These are phyloP conservation scores for Nemapogon koenigi DNA, from an alignment of 2,888 invertebrate species.

Conservation along the genomic window DNA sequence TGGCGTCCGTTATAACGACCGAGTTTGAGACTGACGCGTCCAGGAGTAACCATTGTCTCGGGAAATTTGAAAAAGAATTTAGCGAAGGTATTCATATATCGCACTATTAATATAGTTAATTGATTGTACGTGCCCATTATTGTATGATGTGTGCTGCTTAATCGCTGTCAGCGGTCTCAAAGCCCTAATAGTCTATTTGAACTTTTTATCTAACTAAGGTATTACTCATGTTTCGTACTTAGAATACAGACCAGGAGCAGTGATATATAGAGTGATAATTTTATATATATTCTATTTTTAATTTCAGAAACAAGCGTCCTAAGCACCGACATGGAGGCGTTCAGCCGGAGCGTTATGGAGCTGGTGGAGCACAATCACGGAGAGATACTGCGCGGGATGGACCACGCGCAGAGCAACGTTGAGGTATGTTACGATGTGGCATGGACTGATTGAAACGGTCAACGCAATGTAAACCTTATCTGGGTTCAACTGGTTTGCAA, in stretches of 20 bases:
- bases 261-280: neutral
- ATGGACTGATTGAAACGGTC: too few species aligned
- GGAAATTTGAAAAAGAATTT: conserved; percentile 36
- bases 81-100: conserved; percentile 50
- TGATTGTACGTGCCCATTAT: too few species aligned
- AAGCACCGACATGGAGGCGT: conserved; percentile 28
- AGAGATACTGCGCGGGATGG: conserved; percentile 22
- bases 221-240: too few species aligned
- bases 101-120: too few species aligned
- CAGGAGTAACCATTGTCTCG: conserved; percentile 26
- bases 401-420: conserved; percentile 20
- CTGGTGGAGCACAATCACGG: conserved; percentile 26
- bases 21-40: conserved; percentile 27
- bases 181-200: too few species aligned
- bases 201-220: too few species aligned
- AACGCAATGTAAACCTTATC: too few species aligned
- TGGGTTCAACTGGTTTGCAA: too few species aligned
- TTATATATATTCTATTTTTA: neutral
- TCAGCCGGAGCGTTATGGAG: conserved; percentile 29
- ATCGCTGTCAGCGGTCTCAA: too few species aligned
- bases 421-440: conserved; percentile 24
- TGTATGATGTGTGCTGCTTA: too few species aligned
- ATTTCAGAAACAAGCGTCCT: conserved; percentile 28
- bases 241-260: too few species aligned
- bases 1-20: conserved; percentile 28